Evolutionary conservation across 2,888 invertebrate species (phyloP), one percentile per base, ranked within the genome.

Genomic region (Pseudococcus longispinus): DNA sequence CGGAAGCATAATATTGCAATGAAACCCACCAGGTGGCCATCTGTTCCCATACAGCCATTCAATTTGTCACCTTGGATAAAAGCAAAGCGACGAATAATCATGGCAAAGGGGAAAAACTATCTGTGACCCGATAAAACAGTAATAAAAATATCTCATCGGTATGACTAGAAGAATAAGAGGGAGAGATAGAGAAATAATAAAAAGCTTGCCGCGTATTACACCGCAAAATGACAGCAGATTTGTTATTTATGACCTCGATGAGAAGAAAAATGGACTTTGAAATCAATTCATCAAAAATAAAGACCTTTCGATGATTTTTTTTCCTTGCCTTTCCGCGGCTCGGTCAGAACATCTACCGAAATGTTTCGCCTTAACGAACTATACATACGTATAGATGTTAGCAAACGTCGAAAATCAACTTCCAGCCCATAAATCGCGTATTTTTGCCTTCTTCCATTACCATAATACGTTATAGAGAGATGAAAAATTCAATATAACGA

Each of bases 221-320:
- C 42, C 77, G 77, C 77, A 42, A 80, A 80, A 80, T 42, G 77
- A 80, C 77, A 37, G 77, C 42, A 8, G 42, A 80, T n/a, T 37
- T 42, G 77, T 80, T 80, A 80, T 80, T 42, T 42, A 80, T 42
- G 77, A 80, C 77, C 77, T 80, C 77, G 77, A 80, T 80, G 42
- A 42, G 29, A 80, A 80, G 77, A 80, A 80, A 80, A 80, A 80
- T 80, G 77, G 77, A 80, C 77, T 80, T 20, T n/a, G 77, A 80
- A 80, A 80, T 80, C 77, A 80, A 80, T 80, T 80, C 77, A 80
- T 80, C 77, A 80, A 80, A 80, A 80, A 80, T 80, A 80, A 80
- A 80, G 77, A 80, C 77, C 77, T 80, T 80, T 80, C 77, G 29
- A 80, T 42, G 77, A 42, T 42, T 80, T 80, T 80, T 42, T 80